Conservation (phyloP, 2,888 invertebrate genomes). For the Octonoba sinensis region DNA sequence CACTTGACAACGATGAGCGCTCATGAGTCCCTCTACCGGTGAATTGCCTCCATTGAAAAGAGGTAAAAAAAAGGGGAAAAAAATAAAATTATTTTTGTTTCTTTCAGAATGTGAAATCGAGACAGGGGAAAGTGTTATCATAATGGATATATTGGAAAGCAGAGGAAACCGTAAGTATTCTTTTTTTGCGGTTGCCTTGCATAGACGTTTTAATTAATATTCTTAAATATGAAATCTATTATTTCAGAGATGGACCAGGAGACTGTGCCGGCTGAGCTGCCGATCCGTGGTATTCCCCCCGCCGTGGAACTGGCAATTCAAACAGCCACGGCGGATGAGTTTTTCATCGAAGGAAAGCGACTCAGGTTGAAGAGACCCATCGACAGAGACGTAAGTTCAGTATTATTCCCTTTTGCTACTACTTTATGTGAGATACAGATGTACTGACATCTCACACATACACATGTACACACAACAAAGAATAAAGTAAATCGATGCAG, state of each 20-base stretch:
- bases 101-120: constrained; percentile 85
- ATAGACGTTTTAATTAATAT: no score
- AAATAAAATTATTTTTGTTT: no score
- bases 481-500: no score
- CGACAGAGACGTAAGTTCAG: constrained; percentile 81
- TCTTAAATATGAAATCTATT: neutral
- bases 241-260: constrained; percentile 84
- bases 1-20: no score
- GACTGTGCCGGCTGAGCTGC: constrained; percentile 84
- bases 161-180: constrained; percentile 83
- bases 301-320: constrained; percentile 62
- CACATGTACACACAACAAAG: no score
- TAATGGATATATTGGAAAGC: constrained; percentile 91
- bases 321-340: constrained; percentile 70
- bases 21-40: no score
- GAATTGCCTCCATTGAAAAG: no score
- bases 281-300: constrained; percentile 83
- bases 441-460: no score
- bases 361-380: constrained; percentile 83
- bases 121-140: constrained; percentile 88
- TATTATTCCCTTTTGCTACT: no score
- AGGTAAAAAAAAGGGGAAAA: no score
- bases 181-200: neutral
- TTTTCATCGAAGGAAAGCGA: constrained; percentile 85
- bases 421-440: no score